These are phyloP conservation scores for Hecatera dysodea DNA, from an alignment of 2,888 invertebrate species.

Conservation along the genomic window DNA sequence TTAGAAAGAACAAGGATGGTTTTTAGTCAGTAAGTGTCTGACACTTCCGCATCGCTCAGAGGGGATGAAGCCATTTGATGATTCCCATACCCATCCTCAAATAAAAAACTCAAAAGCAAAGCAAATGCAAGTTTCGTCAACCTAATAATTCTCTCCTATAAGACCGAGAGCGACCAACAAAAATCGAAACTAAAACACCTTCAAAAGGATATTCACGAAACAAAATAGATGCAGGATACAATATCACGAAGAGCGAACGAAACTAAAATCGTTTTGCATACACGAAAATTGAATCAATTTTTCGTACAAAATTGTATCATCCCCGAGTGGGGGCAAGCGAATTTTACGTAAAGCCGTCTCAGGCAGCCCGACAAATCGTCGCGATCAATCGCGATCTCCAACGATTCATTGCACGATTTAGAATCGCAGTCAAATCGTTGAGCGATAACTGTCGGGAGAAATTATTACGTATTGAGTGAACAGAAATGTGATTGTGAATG, in stretches of 20 bases:
- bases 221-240: slow-evolving; percentile 59
- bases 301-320: slow-evolving; percentile 82
- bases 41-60: too few species aligned
- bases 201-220: slow-evolving; percentile 40
- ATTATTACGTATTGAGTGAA: slow-evolving; percentile 58
- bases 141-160: neutral
- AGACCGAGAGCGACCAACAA: neutral
- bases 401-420: slow-evolving; percentile 65
- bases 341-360: slow-evolving; percentile 68
- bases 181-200: slow-evolving; percentile 31
- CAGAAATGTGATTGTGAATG: slow-evolving; percentile 46
- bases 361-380: slow-evolving; percentile 71
- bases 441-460: slow-evolving; percentile 57
- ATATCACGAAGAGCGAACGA: slow-evolving; percentile 55
- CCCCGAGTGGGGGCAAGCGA: slow-evolving; percentile 54
- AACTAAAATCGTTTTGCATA: slow-evolving; percentile 80
- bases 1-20: too few species aligned
- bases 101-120: neutral
- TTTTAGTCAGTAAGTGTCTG: too few species aligned
- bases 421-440: slow-evolving; percentile 64
- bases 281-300: slow-evolving; percentile 86
- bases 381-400: slow-evolving; percentile 68
- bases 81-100: too few species aligned
- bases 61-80: too few species aligned
- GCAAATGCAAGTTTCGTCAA: neutral